Conservation (phyloP, 2,113 vertebrate genomes). For the Phrynosoma blainvillii region DNA sequence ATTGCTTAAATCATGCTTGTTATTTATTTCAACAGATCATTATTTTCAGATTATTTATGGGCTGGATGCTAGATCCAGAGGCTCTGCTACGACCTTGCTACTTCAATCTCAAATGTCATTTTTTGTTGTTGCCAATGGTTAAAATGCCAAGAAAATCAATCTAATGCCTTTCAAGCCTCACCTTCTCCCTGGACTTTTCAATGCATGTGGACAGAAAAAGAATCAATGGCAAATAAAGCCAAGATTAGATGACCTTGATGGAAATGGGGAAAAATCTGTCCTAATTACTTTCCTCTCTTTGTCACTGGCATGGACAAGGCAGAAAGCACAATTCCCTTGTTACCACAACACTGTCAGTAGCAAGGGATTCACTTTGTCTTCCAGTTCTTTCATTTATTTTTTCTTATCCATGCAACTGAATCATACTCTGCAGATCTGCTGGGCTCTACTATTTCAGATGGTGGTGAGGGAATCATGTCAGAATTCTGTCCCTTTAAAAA, state of each 20-base stretch:
- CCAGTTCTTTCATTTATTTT: neutral
- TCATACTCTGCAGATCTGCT: neutral
- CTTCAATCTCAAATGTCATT: constrained; percentile 12
- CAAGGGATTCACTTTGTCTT: neutral
- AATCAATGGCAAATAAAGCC: neutral
- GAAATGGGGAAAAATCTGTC: neutral
- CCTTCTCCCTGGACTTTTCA: constrained; percentile 9
- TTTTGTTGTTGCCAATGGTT: constrained; percentile 6
- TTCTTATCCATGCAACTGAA: neutral
- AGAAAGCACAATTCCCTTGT: neutral
- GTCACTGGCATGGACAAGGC: neutral
- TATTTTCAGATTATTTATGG: neutral
- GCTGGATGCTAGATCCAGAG: neutral
- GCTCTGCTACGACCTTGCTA: constrained; percentile 3
- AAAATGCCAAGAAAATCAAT: constrained; percentile 33
- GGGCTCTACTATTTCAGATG: neutral
- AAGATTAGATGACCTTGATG: neutral
- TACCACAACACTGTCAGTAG: neutral
- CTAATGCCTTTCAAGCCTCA: constrained; percentile 1
- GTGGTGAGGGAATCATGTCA: neutral
- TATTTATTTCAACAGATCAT: neutral
- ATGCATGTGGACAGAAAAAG: neutral
- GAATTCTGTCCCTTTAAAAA: neutral
- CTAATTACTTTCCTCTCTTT: neutral
- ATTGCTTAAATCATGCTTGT: constrained; percentile 2